Base-by-base conservation (phyloP, 1,140 invertebrate genomes). In the Vanessa atalanta region DNA sequence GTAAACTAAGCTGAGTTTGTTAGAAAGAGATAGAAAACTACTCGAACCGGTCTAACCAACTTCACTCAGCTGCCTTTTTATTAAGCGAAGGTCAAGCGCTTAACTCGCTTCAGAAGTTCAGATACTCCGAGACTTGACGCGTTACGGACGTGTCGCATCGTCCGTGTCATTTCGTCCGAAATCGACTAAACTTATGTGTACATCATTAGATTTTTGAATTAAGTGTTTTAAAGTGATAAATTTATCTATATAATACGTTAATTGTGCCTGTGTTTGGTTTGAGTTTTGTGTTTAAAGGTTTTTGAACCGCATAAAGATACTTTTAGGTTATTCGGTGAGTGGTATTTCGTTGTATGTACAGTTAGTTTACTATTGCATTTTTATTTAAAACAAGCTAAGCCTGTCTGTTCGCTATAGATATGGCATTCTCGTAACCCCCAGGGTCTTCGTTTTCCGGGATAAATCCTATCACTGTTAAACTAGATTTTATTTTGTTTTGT, bases 81-180 rank as follows among this genome's bases (percentile, higher is more conserved):
- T 87, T 87, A 83, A 60, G 55, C 83, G 87, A 89, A 89, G 87
- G 85, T 86, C 86, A 88, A 77, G 71, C 73, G 69, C 70, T 57
- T 70, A 72, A 63, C 48, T 70, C 67, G 74, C 80, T 79, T 31
- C 12, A 26, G 20, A 60, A 31, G 5, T 61, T 61, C 82, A 84
- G 82, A 76, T 84, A 77, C 78, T 72, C 61, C 26, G 47, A 63
- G 72, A 61, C 76, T 6, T 55, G 48, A 73, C 37, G 14, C 43
- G 11, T 78, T 47, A 3, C 73, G 79, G 70, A 79, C 84, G 87
- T 75, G 26, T 57, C 20, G 20, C 72, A 64, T 31, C 43, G 66
- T 68, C 12, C 70, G 7, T 7, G 8, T 37, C 2, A n/a, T 15
- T 43, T 61, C 7, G 5, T 37, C 14, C 23, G 31, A 61, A 61